Evolutionary conservation across 37 sponge, comb jelly and placozoan genomes (phyloP), one percentile per base, ranked within the genome.

Genomic region (Halichondria panicea): DNA sequence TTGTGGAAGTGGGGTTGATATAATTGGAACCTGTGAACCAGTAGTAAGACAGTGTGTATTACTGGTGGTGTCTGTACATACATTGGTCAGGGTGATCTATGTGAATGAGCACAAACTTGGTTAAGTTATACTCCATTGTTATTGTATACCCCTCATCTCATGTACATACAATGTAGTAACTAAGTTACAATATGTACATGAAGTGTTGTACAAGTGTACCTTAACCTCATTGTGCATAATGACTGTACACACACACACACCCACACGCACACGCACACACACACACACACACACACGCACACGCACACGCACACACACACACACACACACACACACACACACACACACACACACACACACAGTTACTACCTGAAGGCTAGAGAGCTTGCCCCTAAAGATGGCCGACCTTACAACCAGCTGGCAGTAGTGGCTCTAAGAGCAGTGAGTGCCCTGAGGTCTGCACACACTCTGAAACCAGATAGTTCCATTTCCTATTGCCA

Each of bases 351-450:
- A 18, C 52, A 48, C 52, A 48, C 52, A 48, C 52, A 18, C 70
- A 92, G 93, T 18, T 88, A 77, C 63, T 95, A 95, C 52, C 40
- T 81, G 53, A 84, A 71, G 39, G 93, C 95, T 12, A 81, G 76
- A 55, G 67, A 76, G 31, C 77, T 95, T 24, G 79, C 70, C 25
- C 95, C 95, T 9, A 87, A 81, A 58, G 79, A 85, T 73, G 93
- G 95, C 31, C 76, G 68, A 39, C 74, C 92, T 1, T 91, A 95
- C 76, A 91, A 95, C 66, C 95, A 95, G 45, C 80, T 91, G 24
- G 95, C 95, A 8, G 75, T 95, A 2, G 46, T 91, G 28, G 89
- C 95, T 21, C 60, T 93, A 15, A 82, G 74, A 66, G 80, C 87
- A 36, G 94, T 93, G 38, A 87, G 88, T 78, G 11, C 52, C 11